phyloP scores from a whole-genome alignment of 2,113 vertebrate species.

The Promerops cafer region DNA sequence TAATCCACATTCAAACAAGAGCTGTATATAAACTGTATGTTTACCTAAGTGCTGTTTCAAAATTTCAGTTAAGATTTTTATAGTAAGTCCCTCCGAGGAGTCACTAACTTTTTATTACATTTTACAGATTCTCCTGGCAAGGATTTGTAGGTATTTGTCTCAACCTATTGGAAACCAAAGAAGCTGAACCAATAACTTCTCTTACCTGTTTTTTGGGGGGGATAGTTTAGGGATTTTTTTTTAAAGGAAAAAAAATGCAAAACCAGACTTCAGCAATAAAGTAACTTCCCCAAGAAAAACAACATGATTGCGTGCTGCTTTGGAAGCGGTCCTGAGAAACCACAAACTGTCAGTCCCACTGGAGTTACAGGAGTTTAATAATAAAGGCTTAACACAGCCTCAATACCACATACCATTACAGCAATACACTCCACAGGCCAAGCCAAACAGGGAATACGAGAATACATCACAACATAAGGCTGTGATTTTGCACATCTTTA shows the following conservation, averaged over 20 bases:
- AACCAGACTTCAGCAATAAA: constrained; percentile 22
- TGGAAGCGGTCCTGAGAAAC: constrained; percentile 59
- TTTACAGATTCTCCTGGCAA: background rate
- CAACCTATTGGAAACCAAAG: background rate
- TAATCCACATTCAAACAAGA: background rate
- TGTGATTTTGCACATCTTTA: background rate
- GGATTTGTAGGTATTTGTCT: background rate
- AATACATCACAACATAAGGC: background rate
- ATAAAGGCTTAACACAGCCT: constrained; percentile 38
- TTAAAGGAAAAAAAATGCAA: background rate
- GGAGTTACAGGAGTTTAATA: constrained; percentile 57
- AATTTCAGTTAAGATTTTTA: background rate
- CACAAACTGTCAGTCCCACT: constrained; percentile 44
- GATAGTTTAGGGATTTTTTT: background rate
- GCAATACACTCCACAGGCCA: background rate
- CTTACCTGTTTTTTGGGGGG: background rate
- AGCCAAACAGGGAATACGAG: background rate
- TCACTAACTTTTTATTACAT: background rate
- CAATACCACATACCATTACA: constrained; percentile 13
- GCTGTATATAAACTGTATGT: background rate
- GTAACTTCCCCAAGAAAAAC: background rate
- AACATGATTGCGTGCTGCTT: background rate
- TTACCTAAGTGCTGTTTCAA: background rate
- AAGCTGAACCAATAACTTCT: background rate
- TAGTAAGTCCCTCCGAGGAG: background rate